phyloP scores from a whole-genome alignment of 2,113 vertebrate species.

The Ochotona princeps region DNA sequence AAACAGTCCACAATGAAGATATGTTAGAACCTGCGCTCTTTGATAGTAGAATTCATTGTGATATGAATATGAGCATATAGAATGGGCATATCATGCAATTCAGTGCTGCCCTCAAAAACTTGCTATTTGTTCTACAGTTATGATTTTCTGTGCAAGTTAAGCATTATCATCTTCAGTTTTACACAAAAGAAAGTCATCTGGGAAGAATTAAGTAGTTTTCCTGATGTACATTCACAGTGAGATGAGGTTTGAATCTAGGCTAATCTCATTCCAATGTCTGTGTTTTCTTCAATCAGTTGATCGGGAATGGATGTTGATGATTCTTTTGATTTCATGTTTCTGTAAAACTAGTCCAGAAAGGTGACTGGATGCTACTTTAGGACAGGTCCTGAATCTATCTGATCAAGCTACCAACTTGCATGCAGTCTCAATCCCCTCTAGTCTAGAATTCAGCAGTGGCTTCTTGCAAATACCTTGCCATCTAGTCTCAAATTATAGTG shows the following conservation, averaged over 20 bases:
- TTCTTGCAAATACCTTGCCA: not conserved
- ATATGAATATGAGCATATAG: not conserved
- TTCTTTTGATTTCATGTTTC: not conserved
- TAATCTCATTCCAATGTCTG: not conserved
- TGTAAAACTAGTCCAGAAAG: not conserved
- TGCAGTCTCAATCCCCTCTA: not conserved
- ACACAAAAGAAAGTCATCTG: not conserved
- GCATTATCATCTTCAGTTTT: not conserved
- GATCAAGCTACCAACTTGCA: not conserved
- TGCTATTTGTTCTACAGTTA: not conserved
- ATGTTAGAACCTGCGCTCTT: not conserved
- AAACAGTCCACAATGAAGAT: not conserved
- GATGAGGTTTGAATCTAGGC: not conserved
- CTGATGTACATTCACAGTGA: not conserved
- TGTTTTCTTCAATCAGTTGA: not conserved
- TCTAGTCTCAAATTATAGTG: not conserved
- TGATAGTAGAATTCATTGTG: not conserved
- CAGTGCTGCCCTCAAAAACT: not conserved
- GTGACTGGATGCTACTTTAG: not conserved
- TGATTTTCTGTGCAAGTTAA: slow-evolving; percentile 3
- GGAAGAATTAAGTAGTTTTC: not conserved
- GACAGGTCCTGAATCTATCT: not conserved
- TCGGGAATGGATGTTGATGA: not conserved
- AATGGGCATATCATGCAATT: not conserved
- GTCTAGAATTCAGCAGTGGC: not conserved